These are phyloP conservation scores for Sebastes schlegelii DNA, from an alignment of 2,113 vertebrate genomes.

Conservation along the genomic window DNA sequence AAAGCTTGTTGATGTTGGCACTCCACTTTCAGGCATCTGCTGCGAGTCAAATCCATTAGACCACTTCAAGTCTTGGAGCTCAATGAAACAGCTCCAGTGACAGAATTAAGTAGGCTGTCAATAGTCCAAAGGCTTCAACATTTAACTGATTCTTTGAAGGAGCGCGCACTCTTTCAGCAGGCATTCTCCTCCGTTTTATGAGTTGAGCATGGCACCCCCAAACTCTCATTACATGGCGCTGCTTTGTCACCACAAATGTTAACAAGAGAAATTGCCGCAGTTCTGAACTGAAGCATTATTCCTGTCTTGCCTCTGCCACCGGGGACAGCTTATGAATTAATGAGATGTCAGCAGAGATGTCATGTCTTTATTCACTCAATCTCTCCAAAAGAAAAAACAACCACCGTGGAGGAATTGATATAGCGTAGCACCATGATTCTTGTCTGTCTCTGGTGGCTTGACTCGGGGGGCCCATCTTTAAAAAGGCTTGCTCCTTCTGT, in stretches of 20 bases:
- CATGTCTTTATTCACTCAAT: slow-evolving; percentile 74
- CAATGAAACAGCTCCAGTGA: slow-evolving; percentile 25
- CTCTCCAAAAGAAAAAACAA: slow-evolving; percentile 53
- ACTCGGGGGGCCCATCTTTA: slow-evolving; percentile 36
- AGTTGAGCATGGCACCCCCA: slow-evolving; percentile 20
- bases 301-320: slow-evolving; percentile 51
- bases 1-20: slow-evolving; percentile 8
- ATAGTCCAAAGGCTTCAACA: neutral
- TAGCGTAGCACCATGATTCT: slow-evolving; percentile 46
- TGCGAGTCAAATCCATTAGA: slow-evolving; percentile 31
- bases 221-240: slow-evolving; percentile 52
- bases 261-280: slow-evolving; percentile 56
- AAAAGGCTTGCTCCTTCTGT: slow-evolving; percentile 36
- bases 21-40: slow-evolving; percentile 28
- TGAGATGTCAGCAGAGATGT: slow-evolving; percentile 75
- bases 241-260: slow-evolving; percentile 54
- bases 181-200: slow-evolving; percentile 14
- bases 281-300: slow-evolving; percentile 55
- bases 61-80: slow-evolving; percentile 22
- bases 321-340: slow-evolving; percentile 75
- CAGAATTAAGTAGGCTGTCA: neutral
- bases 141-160: slow-evolving; percentile 20
- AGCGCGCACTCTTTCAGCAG: slow-evolving; percentile 10
- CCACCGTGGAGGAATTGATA: slow-evolving; percentile 33
- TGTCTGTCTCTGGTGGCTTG: slow-evolving; percentile 32